phyloP scores from a whole-genome alignment of 2,888 invertebrate species.

The Eurytoma adleriae region DNA sequence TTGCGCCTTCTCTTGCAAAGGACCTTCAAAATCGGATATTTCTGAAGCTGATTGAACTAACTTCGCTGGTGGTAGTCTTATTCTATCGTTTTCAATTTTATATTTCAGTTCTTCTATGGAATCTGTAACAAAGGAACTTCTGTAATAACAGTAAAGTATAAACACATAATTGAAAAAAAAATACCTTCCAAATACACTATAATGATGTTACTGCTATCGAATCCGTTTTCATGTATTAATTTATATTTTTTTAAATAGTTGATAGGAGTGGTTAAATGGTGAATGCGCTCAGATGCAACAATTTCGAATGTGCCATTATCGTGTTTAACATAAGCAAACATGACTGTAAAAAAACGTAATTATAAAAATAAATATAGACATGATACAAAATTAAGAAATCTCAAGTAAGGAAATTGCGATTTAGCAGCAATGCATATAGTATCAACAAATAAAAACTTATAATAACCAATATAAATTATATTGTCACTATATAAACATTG shows the following conservation, averaged over 20 bases:
- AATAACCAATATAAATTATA: no score
- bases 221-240: neutral
- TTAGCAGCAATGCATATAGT: no score
- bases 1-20: neutral
- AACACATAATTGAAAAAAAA: neutral
- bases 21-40: neutral
- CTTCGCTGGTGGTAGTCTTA: neutral
- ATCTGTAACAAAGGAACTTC: neutral
- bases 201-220: neutral
- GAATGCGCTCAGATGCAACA: neutral
- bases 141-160: neutral
- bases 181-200: conserved; percentile 1
- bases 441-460: no score
- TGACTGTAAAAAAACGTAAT: neutral
- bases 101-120: neutral
- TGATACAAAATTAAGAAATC: neutral
- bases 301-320: neutral
- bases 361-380: no score
- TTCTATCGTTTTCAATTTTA: neutral
- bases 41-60: neutral
- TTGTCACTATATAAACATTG: no score
- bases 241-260: conserved; percentile 12
- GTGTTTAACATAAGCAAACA: neutral
- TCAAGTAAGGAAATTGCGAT: neutral
- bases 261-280: neutral